Conservation (phyloP, 2,797 vertebrate genomes). For the Enteromius trimaculatus region DNA sequence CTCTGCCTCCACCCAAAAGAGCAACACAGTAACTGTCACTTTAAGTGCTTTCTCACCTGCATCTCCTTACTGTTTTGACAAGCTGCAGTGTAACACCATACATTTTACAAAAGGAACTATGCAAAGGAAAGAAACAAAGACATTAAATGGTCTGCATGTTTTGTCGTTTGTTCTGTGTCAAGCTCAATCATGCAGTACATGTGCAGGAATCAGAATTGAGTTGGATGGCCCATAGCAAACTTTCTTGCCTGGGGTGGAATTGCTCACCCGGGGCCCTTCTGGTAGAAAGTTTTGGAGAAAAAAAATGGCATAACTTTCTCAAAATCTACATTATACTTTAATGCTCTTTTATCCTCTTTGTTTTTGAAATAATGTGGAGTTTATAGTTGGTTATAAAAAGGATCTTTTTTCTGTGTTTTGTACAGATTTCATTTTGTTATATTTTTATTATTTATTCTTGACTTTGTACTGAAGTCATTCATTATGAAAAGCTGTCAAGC, state of each 20-base stretch:
- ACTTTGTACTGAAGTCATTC: neutral
- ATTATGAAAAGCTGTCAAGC: neutral
- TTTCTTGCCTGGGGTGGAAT: constrained; percentile 32
- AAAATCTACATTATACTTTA: neutral
- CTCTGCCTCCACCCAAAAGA: neutral
- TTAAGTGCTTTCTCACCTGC: neutral
- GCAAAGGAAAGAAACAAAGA: neutral
- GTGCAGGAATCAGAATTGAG: neutral
- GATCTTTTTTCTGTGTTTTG: neutral
- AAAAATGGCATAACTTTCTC: constrained; percentile 6
- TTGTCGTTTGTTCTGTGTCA: constrained; percentile 19
- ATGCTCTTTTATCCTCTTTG: neutral
- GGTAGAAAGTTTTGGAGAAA: constrained; percentile 21
- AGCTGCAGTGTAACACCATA: neutral
- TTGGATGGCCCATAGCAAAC: constrained; percentile 14
- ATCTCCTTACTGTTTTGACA: neutral
- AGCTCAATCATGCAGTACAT: neutral
- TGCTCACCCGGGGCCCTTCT: constrained; percentile 17
- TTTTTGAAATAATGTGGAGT: neutral
- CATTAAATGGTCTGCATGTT: neutral
- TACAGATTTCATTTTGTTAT: neutral
- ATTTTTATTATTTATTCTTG: neutral
- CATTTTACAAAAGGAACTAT: neutral
- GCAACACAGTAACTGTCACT: neutral
- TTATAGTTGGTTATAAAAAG: neutral